Evolutionary conservation across 1,140 invertebrate species (phyloP), one percentile per base, ranked within the genome.

Genomic region (Lordiphosa mommai): DNA sequence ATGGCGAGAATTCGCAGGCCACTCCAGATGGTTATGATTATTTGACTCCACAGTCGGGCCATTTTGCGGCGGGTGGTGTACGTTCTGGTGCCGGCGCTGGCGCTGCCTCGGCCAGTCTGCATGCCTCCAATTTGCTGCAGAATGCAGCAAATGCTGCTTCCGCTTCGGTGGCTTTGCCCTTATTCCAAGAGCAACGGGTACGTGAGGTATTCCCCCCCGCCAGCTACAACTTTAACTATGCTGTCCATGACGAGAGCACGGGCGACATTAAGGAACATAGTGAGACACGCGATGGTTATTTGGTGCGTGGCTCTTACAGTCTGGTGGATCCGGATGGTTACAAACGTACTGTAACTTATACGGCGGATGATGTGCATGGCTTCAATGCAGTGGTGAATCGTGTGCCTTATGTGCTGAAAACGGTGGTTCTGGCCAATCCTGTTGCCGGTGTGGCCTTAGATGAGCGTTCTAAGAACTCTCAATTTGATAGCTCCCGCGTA

Each of bases 271-370:
- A 82, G 52, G 71, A 82, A n/a, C 77, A 82, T 17, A 67, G 48
- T 27, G 76, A 82, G 36, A 74, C 71, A 0, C 55, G 76, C 0
- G 76, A 82, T 29, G 76, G 76, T 0, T 71, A 82, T 56, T 46
- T 68, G 10, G 76, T 82, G 7, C 71, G 71, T 0, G 76, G 76
- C 5, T 72, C 57, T 9, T 82, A 82, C 30, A 82, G 76, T 36
- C 55, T 82, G 6, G 13, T 82, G 48, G 76, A 82, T 72, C 76
- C 76, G 13, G 76, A 82, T 76, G 76, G 76, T 41, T 91, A 89
- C n/a, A 86, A 90, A 29, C 69, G 91, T n/a, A 90, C 89, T 5
- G 91, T 91, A 0, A 91, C 91, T 37, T 92, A 91, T 70, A 90
- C 90, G 14, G 91, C 90, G 23, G 90, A 91, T 65, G 72, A 90